phyloP scores from a whole-genome alignment of 2,797 vertebrate species.

The Microchirus variegatus region DNA sequence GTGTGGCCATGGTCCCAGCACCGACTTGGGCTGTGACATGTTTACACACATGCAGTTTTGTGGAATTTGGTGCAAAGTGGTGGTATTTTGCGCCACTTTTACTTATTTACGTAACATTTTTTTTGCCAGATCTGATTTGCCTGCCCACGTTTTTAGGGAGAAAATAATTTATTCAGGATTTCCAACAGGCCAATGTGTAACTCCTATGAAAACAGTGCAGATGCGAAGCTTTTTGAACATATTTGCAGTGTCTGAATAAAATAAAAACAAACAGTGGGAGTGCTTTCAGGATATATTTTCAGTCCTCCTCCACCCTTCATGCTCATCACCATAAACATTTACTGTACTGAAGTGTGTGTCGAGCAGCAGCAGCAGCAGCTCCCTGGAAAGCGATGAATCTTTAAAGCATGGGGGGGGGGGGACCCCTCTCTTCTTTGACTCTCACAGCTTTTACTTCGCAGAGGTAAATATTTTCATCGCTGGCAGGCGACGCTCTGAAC shows the following conservation, averaged over 20 bases:
- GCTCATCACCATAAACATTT: conserved; percentile 75
- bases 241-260: conserved; percentile 18
- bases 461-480: conserved; percentile 4
- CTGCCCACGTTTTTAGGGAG: too few species aligned
- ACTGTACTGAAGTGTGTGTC: conserved; percentile 56
- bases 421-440: conserved; percentile 47
- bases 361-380: conserved; percentile 61
- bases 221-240: conserved; percentile 12
- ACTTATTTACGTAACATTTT: too few species aligned
- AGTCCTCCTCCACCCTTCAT: conserved; percentile 32
- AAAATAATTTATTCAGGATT: too few species aligned
- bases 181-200: too few species aligned
- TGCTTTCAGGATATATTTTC: conserved; percentile 57
- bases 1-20: too few species aligned
- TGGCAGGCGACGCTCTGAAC: too few species aligned
- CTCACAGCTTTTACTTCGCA: conserved; percentile 48
- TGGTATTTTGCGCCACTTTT: too few species aligned
- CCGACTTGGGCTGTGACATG: too few species aligned
- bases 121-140: too few species aligned
- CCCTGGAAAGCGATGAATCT: conserved; percentile 59
- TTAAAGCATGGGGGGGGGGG: conserved; percentile 45
- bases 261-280: conserved; percentile 62
- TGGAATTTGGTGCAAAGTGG: too few species aligned
- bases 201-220: too few species aligned
- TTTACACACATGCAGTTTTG: too few species aligned